Evolutionary conservation across 2,888 invertebrate genomes (phyloP).

Genomic region (Merodon equestris): DNA sequence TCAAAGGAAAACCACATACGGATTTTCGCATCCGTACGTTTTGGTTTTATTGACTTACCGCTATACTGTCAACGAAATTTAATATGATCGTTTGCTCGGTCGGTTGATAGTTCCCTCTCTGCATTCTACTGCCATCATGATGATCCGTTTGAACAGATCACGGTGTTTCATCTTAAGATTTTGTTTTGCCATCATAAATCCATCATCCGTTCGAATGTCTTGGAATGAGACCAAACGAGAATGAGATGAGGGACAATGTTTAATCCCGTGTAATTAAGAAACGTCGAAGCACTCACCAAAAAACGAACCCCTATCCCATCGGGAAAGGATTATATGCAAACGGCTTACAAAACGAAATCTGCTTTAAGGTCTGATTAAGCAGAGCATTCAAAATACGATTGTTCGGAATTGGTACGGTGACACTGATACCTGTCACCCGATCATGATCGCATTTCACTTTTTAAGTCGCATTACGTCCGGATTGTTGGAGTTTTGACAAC

Average conservation of each 20-base stretch:
- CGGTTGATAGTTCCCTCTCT: background rate
- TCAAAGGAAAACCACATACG: slow-evolving; percentile 37
- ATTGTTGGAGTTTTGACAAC: too few relatives aligned
- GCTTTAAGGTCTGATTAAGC: slow-evolving; percentile 27
- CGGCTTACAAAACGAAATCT: slow-evolving; percentile 16
- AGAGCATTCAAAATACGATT: slow-evolving; percentile 11
- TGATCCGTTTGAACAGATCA: background rate
- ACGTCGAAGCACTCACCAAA: slow-evolving; percentile 16
- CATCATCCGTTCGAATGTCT: slow-evolving; percentile 46
- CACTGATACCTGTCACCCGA: slow-evolving; percentile 15
- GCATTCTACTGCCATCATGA: slow-evolving; percentile 1
- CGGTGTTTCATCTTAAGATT: slow-evolving; percentile 21
- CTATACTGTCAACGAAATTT: slow-evolving; percentile 54
- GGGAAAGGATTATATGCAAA: slow-evolving; percentile 31
- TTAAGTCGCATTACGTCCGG: slow-evolving; percentile 22
- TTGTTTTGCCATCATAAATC: slow-evolving; percentile 43
- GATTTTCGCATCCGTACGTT: slow-evolving; percentile 31
- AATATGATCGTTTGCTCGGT: slow-evolving; percentile 53
- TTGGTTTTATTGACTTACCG: slow-evolving; percentile 34
- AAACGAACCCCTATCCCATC: slow-evolving; percentile 12
- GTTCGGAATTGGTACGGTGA: background rate
- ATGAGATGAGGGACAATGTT: slow-evolving; percentile 1
- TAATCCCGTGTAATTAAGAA: slow-evolving; percentile 49
- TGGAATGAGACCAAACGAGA: background rate
- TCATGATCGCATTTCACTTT: slow-evolving; percentile 39